Evolutionary conservation across 92 coral and sea anemone genomes (phyloP).

Genomic region (Parazoanthus swiftii): DNA sequence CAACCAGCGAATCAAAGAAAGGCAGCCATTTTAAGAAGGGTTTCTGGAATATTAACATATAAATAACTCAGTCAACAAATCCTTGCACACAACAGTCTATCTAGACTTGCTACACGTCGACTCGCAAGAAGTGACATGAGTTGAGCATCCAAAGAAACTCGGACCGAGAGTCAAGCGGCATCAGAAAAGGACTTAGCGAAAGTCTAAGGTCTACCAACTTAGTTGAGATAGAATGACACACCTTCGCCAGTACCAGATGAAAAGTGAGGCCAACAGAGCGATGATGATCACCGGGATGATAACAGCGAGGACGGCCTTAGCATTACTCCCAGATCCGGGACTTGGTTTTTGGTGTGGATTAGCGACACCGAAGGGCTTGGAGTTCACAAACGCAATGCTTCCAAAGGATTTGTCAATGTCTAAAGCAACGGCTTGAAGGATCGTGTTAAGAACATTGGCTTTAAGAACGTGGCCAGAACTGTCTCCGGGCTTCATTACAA

Average conservation of each 20-base stretch:
- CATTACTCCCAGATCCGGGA: neutral
- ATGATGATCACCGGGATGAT: constrained; percentile 1
- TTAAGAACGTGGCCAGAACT: neutral
- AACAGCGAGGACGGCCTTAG: constrained; percentile 9
- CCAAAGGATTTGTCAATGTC: neutral
- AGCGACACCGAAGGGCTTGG: neutral
- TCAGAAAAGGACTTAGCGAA: too few relatives aligned
- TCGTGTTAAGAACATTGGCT: neutral
- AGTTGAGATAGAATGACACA: neutral
- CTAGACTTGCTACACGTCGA: too few relatives aligned
- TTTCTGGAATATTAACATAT: too few relatives aligned
- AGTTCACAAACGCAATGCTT: neutral
- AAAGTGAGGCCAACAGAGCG: neutral
- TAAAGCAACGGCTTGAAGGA: neutral
- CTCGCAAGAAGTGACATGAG: too few relatives aligned
- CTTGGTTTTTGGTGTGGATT: neutral
- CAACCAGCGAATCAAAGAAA: too few relatives aligned
- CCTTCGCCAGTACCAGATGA: constrained; percentile 26
- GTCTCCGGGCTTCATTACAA: neutral
- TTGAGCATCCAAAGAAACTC: too few relatives aligned
- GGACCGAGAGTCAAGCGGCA: too few relatives aligned
- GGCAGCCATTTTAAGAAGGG: too few relatives aligned
- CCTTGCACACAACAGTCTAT: too few relatives aligned
- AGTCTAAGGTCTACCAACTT: too few relatives aligned
- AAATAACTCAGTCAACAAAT: too few relatives aligned